Evolutionary conservation across 2,888 invertebrate genomes (phyloP).

Genomic region (Aquatica leii): DNA sequence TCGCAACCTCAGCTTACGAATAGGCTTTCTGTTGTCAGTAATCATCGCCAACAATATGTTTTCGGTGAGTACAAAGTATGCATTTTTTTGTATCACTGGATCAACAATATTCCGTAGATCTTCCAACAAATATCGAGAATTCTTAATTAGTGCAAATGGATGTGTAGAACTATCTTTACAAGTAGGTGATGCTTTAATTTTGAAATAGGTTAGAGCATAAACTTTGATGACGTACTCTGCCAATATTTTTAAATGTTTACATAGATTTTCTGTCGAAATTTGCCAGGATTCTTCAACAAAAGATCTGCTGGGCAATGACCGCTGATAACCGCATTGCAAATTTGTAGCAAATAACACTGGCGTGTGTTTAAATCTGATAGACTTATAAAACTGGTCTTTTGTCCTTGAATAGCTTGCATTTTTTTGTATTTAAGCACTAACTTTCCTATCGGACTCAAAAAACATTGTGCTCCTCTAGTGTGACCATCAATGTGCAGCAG

Average conservation of each 20-base stretch:
- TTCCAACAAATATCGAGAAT: no score
- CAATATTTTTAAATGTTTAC: background rate
- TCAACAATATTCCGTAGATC: no score
- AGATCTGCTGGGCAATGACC: background rate
- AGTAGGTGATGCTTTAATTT: background rate
- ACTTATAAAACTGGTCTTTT: background rate
- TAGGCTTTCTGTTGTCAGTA: no score
- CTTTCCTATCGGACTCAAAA: background rate
- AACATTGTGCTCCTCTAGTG: background rate
- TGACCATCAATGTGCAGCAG: background rate
- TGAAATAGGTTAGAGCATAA: background rate
- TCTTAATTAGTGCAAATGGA: background rate
- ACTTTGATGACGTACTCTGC: background rate
- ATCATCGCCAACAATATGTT: no score
- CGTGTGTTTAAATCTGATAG: background rate
- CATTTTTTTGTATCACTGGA: background rate
- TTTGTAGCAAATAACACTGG: no score
- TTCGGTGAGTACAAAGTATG: background rate
- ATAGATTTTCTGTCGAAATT: background rate
- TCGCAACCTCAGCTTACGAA: no score
- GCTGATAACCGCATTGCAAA: background rate
- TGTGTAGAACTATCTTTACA: background rate
- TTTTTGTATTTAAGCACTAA: background rate
- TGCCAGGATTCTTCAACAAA: no score
- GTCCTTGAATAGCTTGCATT: background rate